Evolutionary conservation across 2,797 vertebrate genomes (phyloP), one percentile per base, ranked within the genome.

Genomic region (Anas bahamensis): DNA sequence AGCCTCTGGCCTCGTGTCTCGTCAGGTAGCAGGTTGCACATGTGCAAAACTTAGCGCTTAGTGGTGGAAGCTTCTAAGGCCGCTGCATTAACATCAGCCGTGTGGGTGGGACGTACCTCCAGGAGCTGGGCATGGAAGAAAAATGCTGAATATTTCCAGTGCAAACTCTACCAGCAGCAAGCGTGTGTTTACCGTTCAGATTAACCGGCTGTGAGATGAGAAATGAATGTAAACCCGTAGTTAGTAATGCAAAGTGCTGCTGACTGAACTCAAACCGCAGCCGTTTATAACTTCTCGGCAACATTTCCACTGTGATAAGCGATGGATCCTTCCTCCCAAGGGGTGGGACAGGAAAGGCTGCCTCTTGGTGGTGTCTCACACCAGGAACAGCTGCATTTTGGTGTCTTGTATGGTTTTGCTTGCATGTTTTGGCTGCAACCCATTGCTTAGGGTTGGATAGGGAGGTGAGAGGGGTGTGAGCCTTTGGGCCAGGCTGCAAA

Each of bases 241-340:
- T 93, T 59, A 83, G 74, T 78, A 83, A 92, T 66, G 86, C 89
- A 79, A 84, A 91, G 28, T 52, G 41, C 48, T 82, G 82, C 78
- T 91, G 95, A 70, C 93, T 83, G 88, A 88, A 91, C 66, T 79
- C 52, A 60, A 76, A 86, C 56, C 6, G 60, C 33, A 46, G 41
- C 52, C 24, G 0, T 77, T 91, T 88, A 24, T 28, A 70, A 37
- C 18, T 0, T 2, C 75, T 4, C 14, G 42, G 68, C 80, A 53
- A 66, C 26, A 26, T 77, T 71, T 55, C 59, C 69, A 0, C 57
- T 56, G 33, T 48, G 74, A 68, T 74, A 94, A 83, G 23, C 64
- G 52, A 64, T 26, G 33, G 75, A 74, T 68, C 78, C 74, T 46
- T 69, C 53, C 50, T 90, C 75, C 60, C 11, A 0, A 55, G 80